Evolutionary conservation across 2,888 invertebrate genomes (phyloP).

Genomic region (Hydrotaea diabolus): DNA sequence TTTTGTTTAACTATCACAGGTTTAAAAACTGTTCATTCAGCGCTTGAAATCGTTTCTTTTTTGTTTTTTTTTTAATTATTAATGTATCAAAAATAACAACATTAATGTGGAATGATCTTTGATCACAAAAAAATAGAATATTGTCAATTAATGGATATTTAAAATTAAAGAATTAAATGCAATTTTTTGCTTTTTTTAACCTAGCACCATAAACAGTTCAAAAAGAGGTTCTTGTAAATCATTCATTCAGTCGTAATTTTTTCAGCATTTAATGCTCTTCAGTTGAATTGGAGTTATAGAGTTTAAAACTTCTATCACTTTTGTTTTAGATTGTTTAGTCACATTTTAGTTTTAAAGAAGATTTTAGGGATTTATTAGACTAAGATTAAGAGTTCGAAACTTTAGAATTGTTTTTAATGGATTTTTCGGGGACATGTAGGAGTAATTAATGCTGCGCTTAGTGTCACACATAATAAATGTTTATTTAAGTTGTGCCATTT

Average conservation of each 20-base stretch:
- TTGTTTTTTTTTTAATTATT: slow-evolving; percentile 31
- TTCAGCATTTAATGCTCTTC: slow-evolving; percentile 37
- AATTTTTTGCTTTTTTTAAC: slow-evolving; percentile 66
- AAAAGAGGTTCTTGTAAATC: neutral
- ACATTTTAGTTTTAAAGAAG: neutral
- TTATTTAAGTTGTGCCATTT: neutral
- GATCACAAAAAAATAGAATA: slow-evolving; percentile 55
- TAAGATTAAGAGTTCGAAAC: neutral
- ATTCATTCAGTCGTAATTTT: slow-evolving; percentile 54
- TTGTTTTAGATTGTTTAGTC: neutral
- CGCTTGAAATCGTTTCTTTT: neutral
- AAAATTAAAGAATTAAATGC: slow-evolving; percentile 58
- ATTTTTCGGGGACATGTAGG: too few relatives aligned
- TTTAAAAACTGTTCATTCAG: slow-evolving; percentile 37
- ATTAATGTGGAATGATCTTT: neutral
- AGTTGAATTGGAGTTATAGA: neutral
- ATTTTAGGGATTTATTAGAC: neutral
- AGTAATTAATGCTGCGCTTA: too few relatives aligned
- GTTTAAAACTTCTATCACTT: neutral
- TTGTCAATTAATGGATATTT: slow-evolving; percentile 54
- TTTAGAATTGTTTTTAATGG: too few relatives aligned
- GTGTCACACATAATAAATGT: slow-evolving; percentile 3
- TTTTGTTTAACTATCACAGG: slow-evolving; percentile 59
- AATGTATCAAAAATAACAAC: neutral
- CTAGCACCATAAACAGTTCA: slow-evolving; percentile 1